These are phyloP conservation scores for Serripes groenlandicus DNA, from an alignment of 2,888 invertebrate species.

Conservation along the genomic window DNA sequence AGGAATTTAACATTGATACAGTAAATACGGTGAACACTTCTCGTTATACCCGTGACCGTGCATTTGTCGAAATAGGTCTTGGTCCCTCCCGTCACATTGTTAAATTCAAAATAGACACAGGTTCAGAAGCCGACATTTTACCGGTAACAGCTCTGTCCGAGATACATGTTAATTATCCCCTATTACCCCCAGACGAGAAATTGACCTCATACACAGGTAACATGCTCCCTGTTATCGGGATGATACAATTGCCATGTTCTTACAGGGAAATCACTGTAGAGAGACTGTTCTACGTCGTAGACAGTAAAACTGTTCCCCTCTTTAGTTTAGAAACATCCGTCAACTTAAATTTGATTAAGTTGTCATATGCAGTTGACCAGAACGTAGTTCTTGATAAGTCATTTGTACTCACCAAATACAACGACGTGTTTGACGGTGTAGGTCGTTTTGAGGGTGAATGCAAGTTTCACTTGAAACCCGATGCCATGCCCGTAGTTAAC, in stretches of 20 bases:
- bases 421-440: slow-evolving; percentile 37
- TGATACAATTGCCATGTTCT: too few relatives aligned
- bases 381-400: neutral
- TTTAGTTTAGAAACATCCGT: too few relatives aligned
- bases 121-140: slow-evolving; percentile 17
- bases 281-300: too few relatives aligned
- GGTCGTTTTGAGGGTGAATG: slow-evolving; percentile 19
- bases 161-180: neutral
- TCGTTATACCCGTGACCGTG: too few relatives aligned
- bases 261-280: too few relatives aligned
- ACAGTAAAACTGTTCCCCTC: too few relatives aligned
- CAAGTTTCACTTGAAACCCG: neutral
- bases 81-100: too few relatives aligned
- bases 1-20: neutral
- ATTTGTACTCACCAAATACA: slow-evolving; percentile 41
- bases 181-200: neutral
- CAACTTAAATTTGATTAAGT: too few relatives aligned
- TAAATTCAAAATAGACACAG: slow-evolving; percentile 14
- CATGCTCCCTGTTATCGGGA: neutral
- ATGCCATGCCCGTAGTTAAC: slow-evolving; percentile 15
- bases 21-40: too few relatives aligned
- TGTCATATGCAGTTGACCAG: neutral
- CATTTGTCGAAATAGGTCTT: neutral
- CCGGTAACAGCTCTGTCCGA: neutral
- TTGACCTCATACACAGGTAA: neutral